These are phyloP conservation scores for Prietella phreatophila DNA, from an alignment of 2,113 vertebrate species.

Conservation along the genomic window DNA sequence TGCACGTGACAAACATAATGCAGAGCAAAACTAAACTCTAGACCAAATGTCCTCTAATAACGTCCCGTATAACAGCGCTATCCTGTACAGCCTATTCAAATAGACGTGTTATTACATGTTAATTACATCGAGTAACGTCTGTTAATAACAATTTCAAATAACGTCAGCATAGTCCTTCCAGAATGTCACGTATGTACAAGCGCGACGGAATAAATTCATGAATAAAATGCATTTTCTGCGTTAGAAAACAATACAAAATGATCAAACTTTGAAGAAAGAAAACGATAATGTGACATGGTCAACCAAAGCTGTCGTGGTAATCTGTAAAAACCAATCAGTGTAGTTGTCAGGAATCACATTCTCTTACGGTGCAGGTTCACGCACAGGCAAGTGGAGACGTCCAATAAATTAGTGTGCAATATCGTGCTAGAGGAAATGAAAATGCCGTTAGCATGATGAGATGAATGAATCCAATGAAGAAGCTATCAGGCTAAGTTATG, in stretches of 20 bases:
- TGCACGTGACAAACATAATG: slow-evolving; percentile 35
- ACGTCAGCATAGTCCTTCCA: slow-evolving; percentile 29
- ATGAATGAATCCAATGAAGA: too few relatives aligned
- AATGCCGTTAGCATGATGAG: not conserved
- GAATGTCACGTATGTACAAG: slow-evolving; percentile 67
- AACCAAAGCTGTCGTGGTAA: slow-evolving; percentile 43
- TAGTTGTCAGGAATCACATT: slow-evolving; percentile 42
- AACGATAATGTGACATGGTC: slow-evolving; percentile 31
- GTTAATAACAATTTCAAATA: slow-evolving; percentile 56
- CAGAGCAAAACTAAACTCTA: slow-evolving; percentile 34
- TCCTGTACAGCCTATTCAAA: slow-evolving; percentile 36
- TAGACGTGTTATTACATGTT: slow-evolving; percentile 37
- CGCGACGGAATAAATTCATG: slow-evolving; percentile 38
- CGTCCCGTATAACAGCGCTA: slow-evolving; percentile 7
- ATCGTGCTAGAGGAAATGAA: not conserved
- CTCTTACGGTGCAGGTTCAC: slow-evolving; percentile 6
- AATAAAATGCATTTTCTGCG: slow-evolving; percentile 41
- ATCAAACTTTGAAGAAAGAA: slow-evolving; percentile 56
- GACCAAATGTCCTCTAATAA: slow-evolving; percentile 12
- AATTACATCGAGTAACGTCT: slow-evolving; percentile 36
- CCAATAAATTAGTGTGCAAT: slow-evolving; percentile 14
- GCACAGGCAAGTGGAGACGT: not conserved
- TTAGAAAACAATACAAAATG: slow-evolving; percentile 58
- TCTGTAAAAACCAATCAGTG: slow-evolving; percentile 59
- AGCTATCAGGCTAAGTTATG: not conserved